Evolutionary conservation across 1,140 invertebrate species (phyloP), one percentile per base, ranked within the genome.

Genomic region (Aporrectodea caliginosa): DNA sequence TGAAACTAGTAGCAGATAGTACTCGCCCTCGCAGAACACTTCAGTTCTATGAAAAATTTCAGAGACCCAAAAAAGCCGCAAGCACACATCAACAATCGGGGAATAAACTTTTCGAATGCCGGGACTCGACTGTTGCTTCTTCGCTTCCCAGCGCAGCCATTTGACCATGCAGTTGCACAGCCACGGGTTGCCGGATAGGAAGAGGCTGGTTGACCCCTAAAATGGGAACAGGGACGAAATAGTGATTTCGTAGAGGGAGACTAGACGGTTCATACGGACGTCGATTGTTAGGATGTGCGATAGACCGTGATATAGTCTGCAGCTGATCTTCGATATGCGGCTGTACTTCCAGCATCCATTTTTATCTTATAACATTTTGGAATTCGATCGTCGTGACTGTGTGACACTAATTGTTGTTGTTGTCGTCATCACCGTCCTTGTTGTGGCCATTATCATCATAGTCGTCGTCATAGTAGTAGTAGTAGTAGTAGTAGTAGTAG

Each of bases 111-210:
- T 31, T 74, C 71, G 71, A 31, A 22, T 1, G 35, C n/a, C 30
- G 12, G 35, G 16, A 14, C 27, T n/a, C 1, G 12, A 43, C 30
- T 2, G n/a, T 2, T 1, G 29, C 0, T 30, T 30, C 69, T 78
- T 69, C 30, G 29, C n/a, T 16, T 70, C 69, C 22, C 35, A 29
- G 27, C 31, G 73, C 14, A 79, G 14, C 78, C 78, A 79, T 30
- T 73, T 73, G 27, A 79, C 16, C 2, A 73, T 27, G 30, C 78
- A 79, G 71, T 79, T 79, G 35, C 78, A 79, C 16, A 79, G 35
- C 78, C 78, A 79, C 1, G 78, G 78, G 43, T 79, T 79, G 32
- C 35, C 31, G 34, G 58, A 30, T 16, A 79, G 69, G 69, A 35
- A 75, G 33, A 79, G n/a, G 31, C 35, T 58, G 43, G 77, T 22